Percentiles rank a stretch among this genome's conserved stretches.
These are phyloP conservation scores for Oncorhynchus clarkii DNA, from an alignment of 2,113 vertebrate genomes.

Conservation along the genomic window DNA sequence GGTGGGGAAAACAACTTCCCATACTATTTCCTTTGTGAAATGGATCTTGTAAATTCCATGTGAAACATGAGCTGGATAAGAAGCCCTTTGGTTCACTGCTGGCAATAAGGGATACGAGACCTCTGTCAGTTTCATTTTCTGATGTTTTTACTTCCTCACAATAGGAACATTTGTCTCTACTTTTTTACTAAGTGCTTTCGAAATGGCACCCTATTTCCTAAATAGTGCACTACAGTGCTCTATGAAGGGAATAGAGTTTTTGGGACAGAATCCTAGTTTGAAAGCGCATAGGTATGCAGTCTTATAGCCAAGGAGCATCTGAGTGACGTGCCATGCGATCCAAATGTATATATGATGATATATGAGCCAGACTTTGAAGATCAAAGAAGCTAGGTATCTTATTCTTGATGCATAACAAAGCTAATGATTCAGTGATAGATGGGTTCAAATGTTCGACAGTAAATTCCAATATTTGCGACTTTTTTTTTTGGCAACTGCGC, in stretches of 20 bases:
- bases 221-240: too few species aligned
- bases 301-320: background rate
- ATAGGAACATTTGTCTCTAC: background rate
- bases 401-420: constrained; percentile 21
- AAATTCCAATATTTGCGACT: background rate
- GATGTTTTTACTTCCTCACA: constrained; percentile 10
- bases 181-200: background rate
- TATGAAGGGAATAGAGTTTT: background rate
- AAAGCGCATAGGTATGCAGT: background rate
- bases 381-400: constrained; percentile 15
- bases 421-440: background rate
- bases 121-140: background rate
- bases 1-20: background rate
- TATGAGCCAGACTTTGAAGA: constrained; percentile 21
- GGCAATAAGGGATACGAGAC: constrained; percentile 10
- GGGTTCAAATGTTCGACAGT: constrained; percentile 9
- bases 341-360: constrained; percentile 56
- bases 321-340: constrained; percentile 2
- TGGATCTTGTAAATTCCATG: constrained; percentile 18
- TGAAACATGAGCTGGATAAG: constrained; percentile 26
- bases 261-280: background rate
- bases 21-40: constrained; percentile 8
- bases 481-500: constrained; percentile 27
- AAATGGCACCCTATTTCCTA: too few species aligned
- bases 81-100: constrained; percentile 5